A percentile compares a stretch with the other conserved stretches of the same genome.
Conservation (phyloP, 2,113 vertebrate species). For the Coreoperca whiteheadi region DNA sequence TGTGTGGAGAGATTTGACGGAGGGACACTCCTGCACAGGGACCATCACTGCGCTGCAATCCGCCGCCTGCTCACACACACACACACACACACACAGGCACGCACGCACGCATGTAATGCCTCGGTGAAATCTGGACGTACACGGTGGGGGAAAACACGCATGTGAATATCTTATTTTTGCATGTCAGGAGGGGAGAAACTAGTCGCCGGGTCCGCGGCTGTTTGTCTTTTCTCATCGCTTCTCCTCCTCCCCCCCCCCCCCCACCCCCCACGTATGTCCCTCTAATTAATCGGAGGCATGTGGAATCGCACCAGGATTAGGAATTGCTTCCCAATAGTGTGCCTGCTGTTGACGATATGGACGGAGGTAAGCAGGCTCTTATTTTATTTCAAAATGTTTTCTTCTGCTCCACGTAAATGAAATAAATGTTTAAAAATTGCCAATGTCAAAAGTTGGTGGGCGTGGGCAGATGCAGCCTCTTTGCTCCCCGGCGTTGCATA, state of each 20-base stretch:
- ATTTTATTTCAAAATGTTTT: neutral
- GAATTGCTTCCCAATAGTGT: conserved; percentile 80
- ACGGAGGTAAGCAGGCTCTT: conserved; percentile 79
- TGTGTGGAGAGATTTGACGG: conserved; percentile 85
- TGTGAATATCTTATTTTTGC: conserved; percentile 73
- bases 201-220: conserved; percentile 83
- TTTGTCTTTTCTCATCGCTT: conserved; percentile 71
- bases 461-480: conserved; percentile 58
- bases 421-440: conserved; percentile 41
- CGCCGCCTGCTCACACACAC: conserved; percentile 53
- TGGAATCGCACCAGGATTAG: conserved; percentile 85
- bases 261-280: conserved; percentile 63
- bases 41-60: conserved; percentile 78
- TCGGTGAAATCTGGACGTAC: conserved; percentile 67
- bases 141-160: conserved; percentile 65
- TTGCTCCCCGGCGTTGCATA: conserved; percentile 41
- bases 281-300: conserved; percentile 87
- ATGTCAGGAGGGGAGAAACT: conserved; percentile 82
- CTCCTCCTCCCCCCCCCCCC: neutral
- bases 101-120: conserved; percentile 63
- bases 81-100: conserved; percentile 14
- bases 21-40: conserved; percentile 80
- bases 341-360: conserved; percentile 86
- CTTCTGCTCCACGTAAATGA: neutral
- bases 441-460: conserved; percentile 81